phyloP scores from a whole-genome alignment of 2,888 invertebrate species.

The Megalurothrips usitatus region DNA sequence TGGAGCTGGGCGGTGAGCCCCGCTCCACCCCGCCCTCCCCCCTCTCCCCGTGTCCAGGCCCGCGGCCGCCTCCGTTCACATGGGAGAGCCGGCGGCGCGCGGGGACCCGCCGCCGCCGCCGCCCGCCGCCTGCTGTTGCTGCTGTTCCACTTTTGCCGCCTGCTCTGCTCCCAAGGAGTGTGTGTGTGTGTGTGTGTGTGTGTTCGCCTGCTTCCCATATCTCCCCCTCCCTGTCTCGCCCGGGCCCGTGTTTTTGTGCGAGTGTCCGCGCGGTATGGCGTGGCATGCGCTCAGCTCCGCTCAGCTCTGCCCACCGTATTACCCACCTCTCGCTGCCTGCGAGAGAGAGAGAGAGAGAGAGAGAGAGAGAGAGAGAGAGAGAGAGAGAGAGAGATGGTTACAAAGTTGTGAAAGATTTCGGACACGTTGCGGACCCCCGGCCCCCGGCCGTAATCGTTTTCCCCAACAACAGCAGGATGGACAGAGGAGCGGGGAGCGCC shows the following conservation, averaged over 20 bases:
- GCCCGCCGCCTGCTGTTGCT: neutral
- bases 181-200: neutral
- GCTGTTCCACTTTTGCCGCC: constrained; percentile 13
- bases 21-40: neutral
- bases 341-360: too few species aligned
- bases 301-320: neutral
- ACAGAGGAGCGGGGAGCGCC: too few species aligned
- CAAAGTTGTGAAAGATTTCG: neutral
- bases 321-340: neutral
- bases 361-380: too few species aligned
- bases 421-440: neutral
- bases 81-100: too few species aligned
- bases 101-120: too few species aligned
- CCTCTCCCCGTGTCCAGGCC: neutral
- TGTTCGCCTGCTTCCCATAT: too few species aligned
- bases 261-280: neutral
- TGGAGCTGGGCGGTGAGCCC: neutral
- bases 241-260: too few species aligned
- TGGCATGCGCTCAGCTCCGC: neutral
- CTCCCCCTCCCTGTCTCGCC: neutral
- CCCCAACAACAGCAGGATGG: too few species aligned
- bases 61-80: too few species aligned
- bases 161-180: neutral
- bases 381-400: neutral
- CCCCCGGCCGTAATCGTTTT: too few species aligned